Base-by-base conservation (phyloP, 2,113 vertebrate genomes). In the Hypocryptadius cinnamomeus region DNA sequence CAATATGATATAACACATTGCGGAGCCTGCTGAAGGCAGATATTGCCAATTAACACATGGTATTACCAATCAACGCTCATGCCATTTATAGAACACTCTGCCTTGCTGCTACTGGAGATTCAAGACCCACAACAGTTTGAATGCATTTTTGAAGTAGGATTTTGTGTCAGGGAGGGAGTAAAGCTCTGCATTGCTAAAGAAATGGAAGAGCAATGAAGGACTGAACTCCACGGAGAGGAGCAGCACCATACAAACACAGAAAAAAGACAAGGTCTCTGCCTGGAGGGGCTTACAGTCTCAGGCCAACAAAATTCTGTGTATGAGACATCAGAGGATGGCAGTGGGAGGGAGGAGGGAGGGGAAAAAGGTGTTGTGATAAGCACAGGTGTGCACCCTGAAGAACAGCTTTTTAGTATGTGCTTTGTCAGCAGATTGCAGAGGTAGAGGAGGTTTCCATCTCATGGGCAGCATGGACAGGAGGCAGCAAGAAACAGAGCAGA, bases 31-130 rank as follows among this genome's bases (percentile, higher is more conserved):
- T 92, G 61, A 91, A 97, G 87, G 96, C 91, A 97, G 76, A 96
- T 96, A 98, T 97, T 96, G 92, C 87, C 95, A 97, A 97, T 98
- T 97, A 97, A 92, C 86, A 90, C 96, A 91, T 96, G 86, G 84
- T 96, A 94, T 85, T 88, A 95, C 95, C 96, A 95, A 92, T 98
- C 95, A 93, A 53, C 1, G 1, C 94, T 96, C 14, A 9, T 91
- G 93, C 86, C 94, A 97, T 97, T 96, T 96, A 93, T 91, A 78
- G 95, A 96, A 88, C 78, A 69, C 15, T 23, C 60, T 54, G 31
- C 50, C 74, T 93, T 74, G 83, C 71, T 84, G 72, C 74, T 93
- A 48, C 87, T 92, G 81, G 87, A 93, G 78, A 84, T 89, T 93
- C 92, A 76, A 83, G 74, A 87, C 74, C 64, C 85, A 60, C 30